phyloP scores from a whole-genome alignment of 2,113 vertebrate genomes.

The Myrmophylax atrothorax region DNA sequence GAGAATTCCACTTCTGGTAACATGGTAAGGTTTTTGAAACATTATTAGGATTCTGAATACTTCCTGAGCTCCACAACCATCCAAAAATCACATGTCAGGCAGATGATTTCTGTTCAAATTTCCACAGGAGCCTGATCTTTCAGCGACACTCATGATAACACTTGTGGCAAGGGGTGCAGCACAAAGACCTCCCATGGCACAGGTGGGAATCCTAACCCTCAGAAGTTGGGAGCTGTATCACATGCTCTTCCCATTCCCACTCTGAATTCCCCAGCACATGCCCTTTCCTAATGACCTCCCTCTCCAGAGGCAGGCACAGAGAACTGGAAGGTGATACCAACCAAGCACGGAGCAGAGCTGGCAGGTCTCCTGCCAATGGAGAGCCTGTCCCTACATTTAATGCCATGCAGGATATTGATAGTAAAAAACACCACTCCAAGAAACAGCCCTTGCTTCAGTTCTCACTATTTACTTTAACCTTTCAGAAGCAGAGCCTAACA shows the following conservation, averaged over 20 bases:
- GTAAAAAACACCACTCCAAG: background rate
- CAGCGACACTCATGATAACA: background rate
- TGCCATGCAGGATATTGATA: background rate
- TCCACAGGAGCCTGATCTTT: background rate
- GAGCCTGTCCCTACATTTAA: background rate
- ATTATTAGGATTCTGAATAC: background rate
- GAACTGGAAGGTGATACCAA: background rate
- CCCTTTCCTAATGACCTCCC: rapidly evolving
- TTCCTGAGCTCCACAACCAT: background rate
- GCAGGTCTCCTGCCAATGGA: background rate
- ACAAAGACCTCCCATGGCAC: background rate
- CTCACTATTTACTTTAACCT: background rate
- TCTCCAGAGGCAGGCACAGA: rapidly evolving
- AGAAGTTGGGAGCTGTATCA: background rate
- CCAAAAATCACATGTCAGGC: background rate
- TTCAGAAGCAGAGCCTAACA: background rate
- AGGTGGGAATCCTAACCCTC: background rate
- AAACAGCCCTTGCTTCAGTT: background rate
- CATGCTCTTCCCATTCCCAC: rapidly evolving
- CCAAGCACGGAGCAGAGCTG: background rate
- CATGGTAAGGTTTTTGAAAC: background rate
- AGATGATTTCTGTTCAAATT: background rate
- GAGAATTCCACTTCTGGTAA: background rate
- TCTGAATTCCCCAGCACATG: background rate
- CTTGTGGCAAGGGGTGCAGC: background rate